Evolutionary conservation across 2,113 vertebrate species (phyloP).

Genomic region (human (Homo sapiens)): GRCh38 chr1:84960501-84961000

Average conservation of each 20-base stretch:
- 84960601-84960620: not conserved
- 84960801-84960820: not conserved
- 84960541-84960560: not conserved
- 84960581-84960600: not conserved
- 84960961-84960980: not conserved
- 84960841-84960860: not conserved
- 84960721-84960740: not conserved
- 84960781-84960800: not conserved
- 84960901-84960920: not conserved
- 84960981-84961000: not conserved
- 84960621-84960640: constrained; percentile 33
- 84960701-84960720: not conserved
- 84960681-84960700: not conserved
- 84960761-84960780: not conserved
- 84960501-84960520: not conserved
- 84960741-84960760: not conserved
- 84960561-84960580: not conserved
- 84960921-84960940: not conserved
- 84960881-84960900: not conserved
- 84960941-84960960: not conserved
- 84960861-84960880: not conserved
- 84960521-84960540: constrained; percentile 40
- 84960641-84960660: not conserved
- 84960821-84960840: not conserved
- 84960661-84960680: not conserved